phyloP scores from a whole-genome alignment of 35 echinoderm and acorn worm species.

The Amphiura filiformis region DNA sequence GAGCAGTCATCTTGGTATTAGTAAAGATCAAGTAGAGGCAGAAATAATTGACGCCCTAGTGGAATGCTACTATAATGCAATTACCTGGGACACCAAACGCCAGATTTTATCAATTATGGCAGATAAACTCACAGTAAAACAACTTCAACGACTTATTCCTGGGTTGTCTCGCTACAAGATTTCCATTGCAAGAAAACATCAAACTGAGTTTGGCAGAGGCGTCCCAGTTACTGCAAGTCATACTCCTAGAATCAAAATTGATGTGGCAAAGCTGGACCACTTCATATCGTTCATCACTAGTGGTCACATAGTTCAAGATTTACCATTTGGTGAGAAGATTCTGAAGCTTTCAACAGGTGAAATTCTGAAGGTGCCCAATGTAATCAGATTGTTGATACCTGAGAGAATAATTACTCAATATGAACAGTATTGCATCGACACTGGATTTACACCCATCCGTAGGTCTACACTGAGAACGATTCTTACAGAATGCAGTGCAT shows the following conservation, averaged over 20 bases:
- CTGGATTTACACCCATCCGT: not conserved
- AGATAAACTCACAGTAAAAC: not conserved
- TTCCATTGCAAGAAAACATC: not conserved
- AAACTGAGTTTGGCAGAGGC: not conserved
- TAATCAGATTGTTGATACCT: not conserved
- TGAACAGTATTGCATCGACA: not conserved
- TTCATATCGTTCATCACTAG: constrained; percentile 10
- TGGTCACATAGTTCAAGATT: constrained; percentile 14
- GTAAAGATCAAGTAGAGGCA: not conserved
- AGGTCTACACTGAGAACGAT: not conserved
- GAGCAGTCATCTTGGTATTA: not conserved
- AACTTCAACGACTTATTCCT: not conserved
- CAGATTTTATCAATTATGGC: constrained; percentile 13
- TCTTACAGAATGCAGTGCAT: not conserved
- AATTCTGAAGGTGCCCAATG: not conserved
- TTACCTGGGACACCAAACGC: not conserved
- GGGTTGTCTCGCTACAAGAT: not conserved
- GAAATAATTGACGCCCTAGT: constrained; percentile 4
- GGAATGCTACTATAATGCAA: not conserved
- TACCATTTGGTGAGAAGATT: constrained; percentile 27
- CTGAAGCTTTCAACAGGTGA: constrained; percentile 31
- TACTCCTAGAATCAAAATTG: not conserved
- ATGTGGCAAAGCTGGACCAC: not conserved
- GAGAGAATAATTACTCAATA: constrained; percentile 28
- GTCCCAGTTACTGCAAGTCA: not conserved